Conservation (phyloP, 1,140 invertebrate genomes). For the Holotrichia oblita region DNA sequence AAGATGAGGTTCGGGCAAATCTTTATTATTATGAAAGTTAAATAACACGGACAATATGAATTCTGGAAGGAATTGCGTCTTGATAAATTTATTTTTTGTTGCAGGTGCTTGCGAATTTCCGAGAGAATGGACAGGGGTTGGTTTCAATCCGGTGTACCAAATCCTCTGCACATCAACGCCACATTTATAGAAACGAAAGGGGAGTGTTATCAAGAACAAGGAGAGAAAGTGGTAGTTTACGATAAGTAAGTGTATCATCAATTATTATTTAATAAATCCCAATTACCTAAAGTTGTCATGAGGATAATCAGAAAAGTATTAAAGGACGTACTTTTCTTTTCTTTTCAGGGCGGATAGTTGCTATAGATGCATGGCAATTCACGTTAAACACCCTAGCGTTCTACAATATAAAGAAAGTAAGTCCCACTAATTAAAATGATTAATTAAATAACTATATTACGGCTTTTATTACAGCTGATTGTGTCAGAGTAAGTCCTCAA, state of each 20-base stretch:
- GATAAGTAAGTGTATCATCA: conserved; percentile 71
- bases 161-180: conserved; percentile 73
- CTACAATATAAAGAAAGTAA: conserved; percentile 83
- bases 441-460: conserved; percentile 42
- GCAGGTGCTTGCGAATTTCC: conserved; percentile 76
- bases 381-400: conserved; percentile 75
- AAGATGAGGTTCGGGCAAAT: neutral
- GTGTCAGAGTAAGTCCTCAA: conserved; percentile 65
- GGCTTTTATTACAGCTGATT: conserved; percentile 66
- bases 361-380: conserved; percentile 74
- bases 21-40: no score
- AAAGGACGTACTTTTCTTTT: neutral
- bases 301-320: no score
- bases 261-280: neutral
- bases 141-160: conserved; percentile 78
- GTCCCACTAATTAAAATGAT: conserved; percentile 55
- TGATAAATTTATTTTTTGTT: conserved; percentile 47
- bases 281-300: no score
- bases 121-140: conserved; percentile 77
- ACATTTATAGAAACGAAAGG: conserved; percentile 79
- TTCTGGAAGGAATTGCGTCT: no score
- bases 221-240: conserved; percentile 74
- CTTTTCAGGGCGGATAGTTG: conserved; percentile 66
- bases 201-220: conserved; percentile 72
- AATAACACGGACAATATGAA: neutral